Base-by-base conservation (phyloP, 2,888 invertebrate species). In the Agrochola circellaris region DNA sequence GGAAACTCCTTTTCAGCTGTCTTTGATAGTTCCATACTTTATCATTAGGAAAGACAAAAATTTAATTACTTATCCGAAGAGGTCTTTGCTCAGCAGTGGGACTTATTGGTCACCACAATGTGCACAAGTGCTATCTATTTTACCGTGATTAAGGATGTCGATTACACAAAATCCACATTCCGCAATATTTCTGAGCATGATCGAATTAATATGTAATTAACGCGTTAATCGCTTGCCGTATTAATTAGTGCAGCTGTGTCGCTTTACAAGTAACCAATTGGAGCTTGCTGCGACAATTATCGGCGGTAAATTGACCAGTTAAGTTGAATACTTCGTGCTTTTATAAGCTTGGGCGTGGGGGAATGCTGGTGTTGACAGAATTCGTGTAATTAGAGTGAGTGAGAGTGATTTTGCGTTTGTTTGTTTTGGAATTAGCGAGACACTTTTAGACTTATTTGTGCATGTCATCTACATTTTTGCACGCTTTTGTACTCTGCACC, bases 191-290 rank as follows among this genome's bases (percentile, higher is more conserved):
- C 61, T 61, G 26, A 73, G 68, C 71, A 60, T 65, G 67, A 77
- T 80, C 66, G 42, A 81, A 87, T 87, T 87, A 87, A 87, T 77
- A 87, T 42, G 74, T 81, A 81, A 70, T 83, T 73, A 79, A 69
- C 48, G 48, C 74, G 84, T 88, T 83, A 82, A 79, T 81, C 66
- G 75, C 76, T 72, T 82, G 82, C 73, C 58, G 64, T 74, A 51
- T 77, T 86, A 86, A 89, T 89, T 83, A 81, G 80, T 75, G 77
- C 86, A 82, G 76, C 79, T 86, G 77, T 85, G 77, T 85, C 71
- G 70, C 58, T 66, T 74, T 81, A 77, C 70, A 79, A 84, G 69
- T 69, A 60, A 48, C 70, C 74, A 73, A 81, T 83, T 84, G 86
- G 66, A 76, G 73, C 70, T 74, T 73, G 73, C 54, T 56, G 75